Conservation (phyloP, 2,888 invertebrate species). For the Cyclophora albipunctata region DNA sequence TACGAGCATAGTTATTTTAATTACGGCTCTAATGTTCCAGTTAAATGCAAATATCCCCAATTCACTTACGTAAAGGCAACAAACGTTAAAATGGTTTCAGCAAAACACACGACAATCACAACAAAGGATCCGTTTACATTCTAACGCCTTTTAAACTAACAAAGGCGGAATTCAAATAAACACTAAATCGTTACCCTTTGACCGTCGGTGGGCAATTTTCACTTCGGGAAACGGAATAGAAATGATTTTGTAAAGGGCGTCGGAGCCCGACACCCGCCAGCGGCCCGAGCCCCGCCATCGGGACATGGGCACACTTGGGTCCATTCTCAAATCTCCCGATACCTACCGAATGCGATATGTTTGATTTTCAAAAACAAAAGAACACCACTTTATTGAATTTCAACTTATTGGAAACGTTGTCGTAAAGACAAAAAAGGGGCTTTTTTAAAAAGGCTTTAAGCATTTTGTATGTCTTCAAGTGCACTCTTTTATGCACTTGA, state of each 20-base stretch:
- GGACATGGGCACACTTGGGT: slow-evolving; percentile 24
- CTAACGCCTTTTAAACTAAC: slow-evolving; percentile 73
- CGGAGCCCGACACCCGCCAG: slow-evolving; percentile 28
- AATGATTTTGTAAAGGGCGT: slow-evolving; percentile 64
- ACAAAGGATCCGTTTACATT: slow-evolving; percentile 69
- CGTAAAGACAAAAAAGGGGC: too few species aligned
- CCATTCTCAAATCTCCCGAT: slow-evolving; percentile 27
- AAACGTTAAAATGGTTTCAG: slow-evolving; percentile 20
- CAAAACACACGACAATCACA: slow-evolving; percentile 60
- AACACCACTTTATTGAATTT: too few species aligned
- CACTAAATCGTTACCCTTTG: slow-evolving; percentile 73
- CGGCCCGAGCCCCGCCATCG: too few species aligned
- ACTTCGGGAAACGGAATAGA: slow-evolving; percentile 68
- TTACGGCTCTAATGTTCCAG: slow-evolving; percentile 1
- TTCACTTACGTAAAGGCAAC: slow-evolving; percentile 15
- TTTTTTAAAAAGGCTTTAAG: too few species aligned
- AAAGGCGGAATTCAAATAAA: slow-evolving; percentile 73
- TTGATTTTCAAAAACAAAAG: too few species aligned
- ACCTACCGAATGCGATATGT: not conserved
- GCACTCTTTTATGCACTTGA: too few species aligned
- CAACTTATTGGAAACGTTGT: too few species aligned
- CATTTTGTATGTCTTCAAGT: too few species aligned
- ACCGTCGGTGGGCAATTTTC: slow-evolving; percentile 72
- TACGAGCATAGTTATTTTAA: too few species aligned
- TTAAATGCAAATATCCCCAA: slow-evolving; percentile 2